Evolutionary conservation across 2,113 vertebrate genomes (phyloP).

Genomic region (human (Homo sapiens)): DNA sequence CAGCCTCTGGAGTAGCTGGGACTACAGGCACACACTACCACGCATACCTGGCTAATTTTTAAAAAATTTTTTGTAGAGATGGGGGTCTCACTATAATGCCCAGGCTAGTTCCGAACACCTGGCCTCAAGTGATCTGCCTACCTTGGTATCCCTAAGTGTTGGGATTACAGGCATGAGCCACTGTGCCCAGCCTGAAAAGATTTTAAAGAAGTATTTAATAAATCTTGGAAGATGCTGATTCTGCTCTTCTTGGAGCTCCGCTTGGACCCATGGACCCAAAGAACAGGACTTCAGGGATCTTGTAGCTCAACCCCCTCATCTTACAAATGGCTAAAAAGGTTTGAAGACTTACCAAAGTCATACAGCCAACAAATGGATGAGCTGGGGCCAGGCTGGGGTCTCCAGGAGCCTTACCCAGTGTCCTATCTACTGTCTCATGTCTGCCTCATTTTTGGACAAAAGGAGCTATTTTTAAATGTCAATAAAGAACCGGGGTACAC

Average conservation of each 20-base stretch:
- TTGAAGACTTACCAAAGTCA: background rate
- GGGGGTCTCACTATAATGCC: too few relatives aligned
- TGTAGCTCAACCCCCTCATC: background rate
- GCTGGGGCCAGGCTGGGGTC: background rate
- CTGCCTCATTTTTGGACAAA: background rate
- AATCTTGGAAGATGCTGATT: background rate
- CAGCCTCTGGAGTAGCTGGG: too few relatives aligned
- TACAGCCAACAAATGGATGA: background rate
- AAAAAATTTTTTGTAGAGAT: too few relatives aligned
- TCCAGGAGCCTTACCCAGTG: background rate
- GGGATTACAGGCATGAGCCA: too few relatives aligned
- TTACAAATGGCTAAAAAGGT: background rate
- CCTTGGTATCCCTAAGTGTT: too few relatives aligned
- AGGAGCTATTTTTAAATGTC: background rate
- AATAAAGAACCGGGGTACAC: background rate
- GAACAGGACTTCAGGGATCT: background rate
- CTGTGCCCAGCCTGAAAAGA: background rate
- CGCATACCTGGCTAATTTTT: too few relatives aligned
- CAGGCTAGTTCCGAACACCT: too few relatives aligned
- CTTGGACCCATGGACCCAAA: background rate
- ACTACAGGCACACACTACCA: too few relatives aligned
- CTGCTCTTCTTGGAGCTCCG: background rate
- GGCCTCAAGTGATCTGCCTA: too few relatives aligned
- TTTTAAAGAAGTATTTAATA: background rate
- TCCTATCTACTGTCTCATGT: background rate